These are phyloP conservation scores for Apteryx owenii DNA, from an alignment of 2,113 vertebrate species.

Conservation along the genomic window DNA sequence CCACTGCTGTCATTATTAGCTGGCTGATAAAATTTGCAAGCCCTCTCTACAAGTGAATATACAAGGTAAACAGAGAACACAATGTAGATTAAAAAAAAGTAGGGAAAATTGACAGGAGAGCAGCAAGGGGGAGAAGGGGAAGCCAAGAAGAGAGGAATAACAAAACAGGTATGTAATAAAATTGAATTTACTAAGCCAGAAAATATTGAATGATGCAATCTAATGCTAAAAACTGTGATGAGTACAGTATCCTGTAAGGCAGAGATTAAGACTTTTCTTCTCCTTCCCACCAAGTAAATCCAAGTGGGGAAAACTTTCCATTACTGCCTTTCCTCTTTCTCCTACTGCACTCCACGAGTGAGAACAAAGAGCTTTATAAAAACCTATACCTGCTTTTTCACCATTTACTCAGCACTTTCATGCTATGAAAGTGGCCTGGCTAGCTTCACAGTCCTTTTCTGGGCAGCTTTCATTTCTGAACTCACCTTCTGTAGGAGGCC, in stretches of 20 bases:
- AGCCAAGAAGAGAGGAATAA: neutral
- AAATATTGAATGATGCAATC: neutral
- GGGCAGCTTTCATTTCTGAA: neutral
- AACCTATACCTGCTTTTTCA: neutral
- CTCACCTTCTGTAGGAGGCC: neutral
- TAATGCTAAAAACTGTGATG: neutral
- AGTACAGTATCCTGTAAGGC: neutral
- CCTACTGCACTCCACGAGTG: neutral
- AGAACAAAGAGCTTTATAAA: neutral
- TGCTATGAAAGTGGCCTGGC: neutral
- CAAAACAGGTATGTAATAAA: neutral
- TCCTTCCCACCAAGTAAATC: neutral
- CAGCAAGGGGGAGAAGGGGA: neutral
- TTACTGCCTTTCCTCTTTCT: neutral
- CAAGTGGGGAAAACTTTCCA: neutral
- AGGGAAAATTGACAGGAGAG: neutral
- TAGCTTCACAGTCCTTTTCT: neutral
- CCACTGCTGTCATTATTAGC: neutral
- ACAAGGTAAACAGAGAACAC: neutral
- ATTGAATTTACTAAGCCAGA: neutral
- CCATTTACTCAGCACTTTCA: neutral
- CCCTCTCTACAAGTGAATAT: neutral
- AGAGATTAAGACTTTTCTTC: neutral
- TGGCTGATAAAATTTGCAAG: neutral
- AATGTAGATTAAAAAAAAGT: neutral